These are phyloP conservation scores for Ernsta delagoae DNA, from an alignment of 2,888 invertebrate species.

Conservation along the genomic window DNA sequence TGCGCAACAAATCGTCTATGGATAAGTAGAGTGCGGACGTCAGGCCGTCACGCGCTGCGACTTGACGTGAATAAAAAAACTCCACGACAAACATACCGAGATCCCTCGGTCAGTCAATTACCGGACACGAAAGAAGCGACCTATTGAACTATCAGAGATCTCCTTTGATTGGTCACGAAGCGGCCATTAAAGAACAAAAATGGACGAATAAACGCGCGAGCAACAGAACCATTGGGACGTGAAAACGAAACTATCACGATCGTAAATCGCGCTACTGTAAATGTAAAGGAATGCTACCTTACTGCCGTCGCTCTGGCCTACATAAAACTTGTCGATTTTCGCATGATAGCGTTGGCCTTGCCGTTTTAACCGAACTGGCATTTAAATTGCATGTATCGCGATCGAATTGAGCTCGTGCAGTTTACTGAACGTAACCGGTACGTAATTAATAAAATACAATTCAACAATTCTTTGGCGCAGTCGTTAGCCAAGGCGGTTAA, in stretches of 20 bases:
- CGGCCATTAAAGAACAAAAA: conserved; percentile 61
- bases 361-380: conserved; percentile 68
- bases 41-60: conserved; percentile 64
- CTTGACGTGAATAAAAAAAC: conserved; percentile 54
- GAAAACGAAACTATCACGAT: conserved; percentile 79
- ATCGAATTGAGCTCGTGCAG: conserved; percentile 65
- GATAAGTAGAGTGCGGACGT: conserved; percentile 60
- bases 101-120: conserved; percentile 44
- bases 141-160: conserved; percentile 61
- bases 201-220: conserved; percentile 66
- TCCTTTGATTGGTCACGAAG: conserved; percentile 54
- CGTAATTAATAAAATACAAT: conserved; percentile 66
- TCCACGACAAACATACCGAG: conserved; percentile 52
- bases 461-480: conserved; percentile 42
- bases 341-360: conserved; percentile 77
- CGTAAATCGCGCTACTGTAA: conserved; percentile 73
- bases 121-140: conserved; percentile 51
- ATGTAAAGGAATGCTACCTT: conserved; percentile 71
- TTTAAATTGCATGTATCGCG: conserved; percentile 71
- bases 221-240: conserved; percentile 71
- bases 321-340: conserved; percentile 78
- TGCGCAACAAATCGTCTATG: conserved; percentile 70
- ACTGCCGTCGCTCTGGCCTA: conserved; percentile 68
- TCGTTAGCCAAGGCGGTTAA: conserved; percentile 54
- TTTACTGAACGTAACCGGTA: conserved; percentile 70